A percentile compares a stretch with the other conserved stretches of the same genome.
Evolutionary conservation across 1,140 invertebrate species (phyloP).

Genomic region (Parasteatoda tepidariorum): DNA sequence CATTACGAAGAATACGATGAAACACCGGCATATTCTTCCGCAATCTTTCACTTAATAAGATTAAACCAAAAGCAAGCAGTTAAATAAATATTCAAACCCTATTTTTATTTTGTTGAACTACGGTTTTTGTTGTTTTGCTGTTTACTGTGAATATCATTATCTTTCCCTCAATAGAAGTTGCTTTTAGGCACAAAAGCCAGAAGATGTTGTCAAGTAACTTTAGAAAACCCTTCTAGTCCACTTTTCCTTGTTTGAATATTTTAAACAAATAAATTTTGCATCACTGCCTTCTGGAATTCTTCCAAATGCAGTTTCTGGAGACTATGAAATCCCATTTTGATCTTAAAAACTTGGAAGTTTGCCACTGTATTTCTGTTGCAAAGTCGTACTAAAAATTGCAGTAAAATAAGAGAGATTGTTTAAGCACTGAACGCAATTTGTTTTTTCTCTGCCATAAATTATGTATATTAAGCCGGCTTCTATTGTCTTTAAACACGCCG

Average conservation of each 20-base stretch:
- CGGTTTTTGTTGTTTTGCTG: no score
- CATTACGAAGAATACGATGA: no score
- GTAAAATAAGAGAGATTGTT: not conserved
- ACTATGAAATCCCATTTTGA: conserved; percentile 48
- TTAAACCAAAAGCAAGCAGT: no score
- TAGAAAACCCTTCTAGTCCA: no score
- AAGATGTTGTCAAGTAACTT: no score
- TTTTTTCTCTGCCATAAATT: not conserved
- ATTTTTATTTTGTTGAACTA: no score
- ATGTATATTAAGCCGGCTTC: not conserved
- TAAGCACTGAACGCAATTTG: not conserved
- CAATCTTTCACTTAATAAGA: no score
- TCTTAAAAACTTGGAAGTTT: conserved; percentile 36
- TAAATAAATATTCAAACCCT: no score
- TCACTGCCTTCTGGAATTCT: conserved; percentile 26
- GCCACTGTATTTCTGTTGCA: not conserved
- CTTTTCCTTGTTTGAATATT: conserved; percentile 21
- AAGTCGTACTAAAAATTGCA: not conserved
- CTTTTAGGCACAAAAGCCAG: no score
- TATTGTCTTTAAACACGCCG: not conserved
- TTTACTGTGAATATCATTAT: no score
- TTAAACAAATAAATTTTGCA: conserved; percentile 48
- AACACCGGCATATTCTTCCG: no score
- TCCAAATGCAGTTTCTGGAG: conserved; percentile 16
- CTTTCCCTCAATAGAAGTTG: no score